These are phyloP conservation scores for Botia kubotai DNA, from an alignment of 2,797 vertebrate genomes.

Conservation along the genomic window DNA sequence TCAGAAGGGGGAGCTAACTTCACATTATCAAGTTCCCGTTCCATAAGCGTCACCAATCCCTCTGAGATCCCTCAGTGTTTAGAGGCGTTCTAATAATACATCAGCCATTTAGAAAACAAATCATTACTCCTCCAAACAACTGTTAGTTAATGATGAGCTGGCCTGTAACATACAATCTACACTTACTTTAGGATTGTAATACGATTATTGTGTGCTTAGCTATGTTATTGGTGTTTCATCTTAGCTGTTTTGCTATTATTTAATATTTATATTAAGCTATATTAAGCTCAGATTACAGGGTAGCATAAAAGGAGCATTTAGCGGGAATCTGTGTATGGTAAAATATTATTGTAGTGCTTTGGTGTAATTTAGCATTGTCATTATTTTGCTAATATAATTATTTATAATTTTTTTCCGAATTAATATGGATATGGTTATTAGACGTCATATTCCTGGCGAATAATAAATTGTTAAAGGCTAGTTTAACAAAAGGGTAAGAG, in stretches of 20 bases:
- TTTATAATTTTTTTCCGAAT: neutral
- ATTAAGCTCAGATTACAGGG: no score
- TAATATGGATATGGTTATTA: neutral
- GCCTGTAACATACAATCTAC: conserved; percentile 1
- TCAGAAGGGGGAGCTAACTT: conserved; percentile 13
- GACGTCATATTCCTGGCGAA: neutral
- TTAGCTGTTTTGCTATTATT: neutral
- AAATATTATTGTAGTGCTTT: no score
- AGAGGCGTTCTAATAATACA: conserved; percentile 37
- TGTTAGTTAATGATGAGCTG: neutral
- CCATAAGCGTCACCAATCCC: conserved; percentile 33
- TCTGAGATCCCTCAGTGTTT: conserved; percentile 30
- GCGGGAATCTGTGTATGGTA: no score
- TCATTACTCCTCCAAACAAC: conserved; percentile 3
- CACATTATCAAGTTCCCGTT: conserved; percentile 56
- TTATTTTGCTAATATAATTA: neutral
- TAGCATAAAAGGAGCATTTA: no score
- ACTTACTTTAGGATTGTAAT: conserved; percentile 19
- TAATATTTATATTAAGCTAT: no score
- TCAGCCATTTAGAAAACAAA: conserved; percentile 39
- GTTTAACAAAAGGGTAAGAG: neutral
- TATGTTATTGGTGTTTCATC: conserved; percentile 14
- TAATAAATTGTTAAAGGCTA: neutral
- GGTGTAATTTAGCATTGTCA: no score
- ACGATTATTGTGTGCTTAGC: conserved; percentile 34